These are phyloP conservation scores for Abrostola tripartita DNA, from an alignment of 2,888 invertebrate species.

Conservation along the genomic window DNA sequence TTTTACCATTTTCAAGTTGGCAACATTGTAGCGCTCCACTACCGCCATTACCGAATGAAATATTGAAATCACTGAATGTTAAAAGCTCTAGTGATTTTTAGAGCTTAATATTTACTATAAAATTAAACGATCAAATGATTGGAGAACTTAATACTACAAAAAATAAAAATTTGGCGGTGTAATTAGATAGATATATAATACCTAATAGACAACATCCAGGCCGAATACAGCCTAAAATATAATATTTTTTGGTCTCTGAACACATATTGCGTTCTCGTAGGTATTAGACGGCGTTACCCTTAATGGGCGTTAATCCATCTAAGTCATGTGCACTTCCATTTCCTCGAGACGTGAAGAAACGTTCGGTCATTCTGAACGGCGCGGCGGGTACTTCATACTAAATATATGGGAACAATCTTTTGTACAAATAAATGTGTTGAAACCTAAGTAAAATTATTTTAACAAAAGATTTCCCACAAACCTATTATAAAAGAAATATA, in stretches of 20 bases:
- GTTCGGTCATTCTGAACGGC: slow-evolving; percentile 56
- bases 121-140: no score
- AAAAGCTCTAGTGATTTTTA: slow-evolving; percentile 8
- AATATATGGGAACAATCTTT: slow-evolving; percentile 42
- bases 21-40: slow-evolving; percentile 33
- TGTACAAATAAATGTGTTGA: slow-evolving; percentile 37
- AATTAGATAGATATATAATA: no score
- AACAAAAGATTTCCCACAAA: not conserved
- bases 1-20: slow-evolving; percentile 41
- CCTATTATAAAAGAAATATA: not conserved
- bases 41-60: slow-evolving; percentile 37
- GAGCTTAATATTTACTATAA: no score
- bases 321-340: slow-evolving; percentile 67
- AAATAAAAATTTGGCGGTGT: no score
- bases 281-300: slow-evolving; percentile 53
- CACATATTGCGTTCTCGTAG: slow-evolving; percentile 51
- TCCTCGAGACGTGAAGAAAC: slow-evolving; percentile 55
- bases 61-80: slow-evolving; percentile 34
- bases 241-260: slow-evolving; percentile 53
- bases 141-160: no score
- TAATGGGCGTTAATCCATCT: slow-evolving; percentile 73
- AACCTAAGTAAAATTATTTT: slow-evolving; percentile 30
- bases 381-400: slow-evolving; percentile 49
- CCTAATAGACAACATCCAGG: slow-evolving; percentile 1
- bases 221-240: slow-evolving; percentile 33